Conservation (phyloP, 2,113 vertebrate genomes). For the Salvelinus sp. region DNA sequence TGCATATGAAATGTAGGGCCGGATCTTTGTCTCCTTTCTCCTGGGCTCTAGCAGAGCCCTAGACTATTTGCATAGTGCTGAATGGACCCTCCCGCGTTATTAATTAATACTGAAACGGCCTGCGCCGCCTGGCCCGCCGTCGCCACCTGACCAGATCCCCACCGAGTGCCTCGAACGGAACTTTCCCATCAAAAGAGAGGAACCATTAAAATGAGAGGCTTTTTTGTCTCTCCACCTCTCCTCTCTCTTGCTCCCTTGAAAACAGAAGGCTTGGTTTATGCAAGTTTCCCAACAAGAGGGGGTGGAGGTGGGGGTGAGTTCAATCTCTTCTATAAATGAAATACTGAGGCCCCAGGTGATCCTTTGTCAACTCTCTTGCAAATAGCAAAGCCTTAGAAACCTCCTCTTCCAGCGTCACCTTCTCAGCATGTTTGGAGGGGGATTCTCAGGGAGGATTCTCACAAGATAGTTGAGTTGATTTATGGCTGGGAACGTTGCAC, state of each 20-base stretch:
- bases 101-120: conserved; percentile 77
- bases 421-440: conserved; percentile 43
- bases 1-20: conserved; percentile 76
- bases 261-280: conserved; percentile 58
- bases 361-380: conserved; percentile 48
- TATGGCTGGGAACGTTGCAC: conserved; percentile 56
- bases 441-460: conserved; percentile 51
- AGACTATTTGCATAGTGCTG: conserved; percentile 74
- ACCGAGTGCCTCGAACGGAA: conserved; percentile 73
- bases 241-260: conserved; percentile 47
- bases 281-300: conserved; percentile 26
- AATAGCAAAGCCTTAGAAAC: conserved; percentile 60
- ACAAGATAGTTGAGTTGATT: conserved; percentile 54
- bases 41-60: conserved; percentile 61
- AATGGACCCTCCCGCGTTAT: conserved; percentile 73
- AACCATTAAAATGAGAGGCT: conserved; percentile 68
- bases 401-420: conserved; percentile 43
- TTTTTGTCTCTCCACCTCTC: conserved; percentile 44
- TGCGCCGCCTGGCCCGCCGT: conserved; percentile 33
- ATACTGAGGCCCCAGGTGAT: conserved; percentile 57
- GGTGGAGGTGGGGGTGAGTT: conserved; percentile 38
- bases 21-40: conserved; percentile 74
- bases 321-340: conserved; percentile 45
- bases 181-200: conserved; percentile 73
- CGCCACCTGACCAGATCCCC: conserved; percentile 71